Conservation (phyloP, 1,140 invertebrate genomes). For the Sitodiplosis mosellana region DNA sequence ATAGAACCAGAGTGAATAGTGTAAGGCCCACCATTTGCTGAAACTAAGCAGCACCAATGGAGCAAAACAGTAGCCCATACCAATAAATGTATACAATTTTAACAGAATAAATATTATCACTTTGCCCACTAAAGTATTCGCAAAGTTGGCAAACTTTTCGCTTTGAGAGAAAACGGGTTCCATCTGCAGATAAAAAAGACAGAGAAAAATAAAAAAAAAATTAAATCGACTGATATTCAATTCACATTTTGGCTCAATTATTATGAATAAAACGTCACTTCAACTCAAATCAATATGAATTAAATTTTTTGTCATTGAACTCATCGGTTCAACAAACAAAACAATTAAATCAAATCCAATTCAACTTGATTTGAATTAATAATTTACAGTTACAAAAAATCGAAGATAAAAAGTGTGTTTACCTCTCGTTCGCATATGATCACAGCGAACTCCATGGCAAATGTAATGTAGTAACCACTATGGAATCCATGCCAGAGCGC, state of each 20-base stretch:
- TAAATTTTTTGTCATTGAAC: not conserved
- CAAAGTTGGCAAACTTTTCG: slow-evolving; percentile 20
- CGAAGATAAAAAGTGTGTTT: slow-evolving; percentile 23
- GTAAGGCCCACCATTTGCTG: slow-evolving; percentile 40
- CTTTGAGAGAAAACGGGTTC: slow-evolving; percentile 26
- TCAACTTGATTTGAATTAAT: not conserved
- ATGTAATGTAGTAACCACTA: slow-evolving; percentile 79
- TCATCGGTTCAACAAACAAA: not conserved
- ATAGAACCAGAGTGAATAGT: slow-evolving; percentile 38
- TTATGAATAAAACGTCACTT: not conserved
- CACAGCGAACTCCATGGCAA: slow-evolving; percentile 79
- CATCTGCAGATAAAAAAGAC: slow-evolving; percentile 22
- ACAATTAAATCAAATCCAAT: not conserved
- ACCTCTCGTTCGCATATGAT: slow-evolving; percentile 78
- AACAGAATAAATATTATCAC: slow-evolving; percentile 34
- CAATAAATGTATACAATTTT: slow-evolving; percentile 58
- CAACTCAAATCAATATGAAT: not conserved
- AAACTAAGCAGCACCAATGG: slow-evolving; percentile 61
- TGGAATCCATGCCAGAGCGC: slow-evolving; percentile 88
- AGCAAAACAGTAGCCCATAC: slow-evolving; percentile 69
- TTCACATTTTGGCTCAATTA: too few relatives aligned
- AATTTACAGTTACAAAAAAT: not conserved
- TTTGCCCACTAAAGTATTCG: slow-evolving; percentile 27
- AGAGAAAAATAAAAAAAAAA: not conserved
- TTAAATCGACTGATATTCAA: not conserved